Conservation (phyloP, 2,888 invertebrate genomes). For the Sthenelais limicola region DNA sequence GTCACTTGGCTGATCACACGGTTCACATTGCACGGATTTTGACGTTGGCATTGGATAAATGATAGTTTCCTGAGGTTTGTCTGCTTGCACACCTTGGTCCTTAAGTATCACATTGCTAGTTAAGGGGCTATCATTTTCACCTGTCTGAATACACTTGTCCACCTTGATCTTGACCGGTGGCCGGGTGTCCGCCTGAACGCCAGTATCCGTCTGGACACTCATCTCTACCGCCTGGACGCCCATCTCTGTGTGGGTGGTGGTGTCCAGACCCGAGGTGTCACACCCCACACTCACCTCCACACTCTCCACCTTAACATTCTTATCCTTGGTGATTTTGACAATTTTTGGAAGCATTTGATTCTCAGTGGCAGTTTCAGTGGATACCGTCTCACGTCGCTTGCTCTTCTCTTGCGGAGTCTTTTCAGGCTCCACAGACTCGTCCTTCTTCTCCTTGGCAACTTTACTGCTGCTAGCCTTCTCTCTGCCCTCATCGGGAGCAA, state of each 20-base stretch:
- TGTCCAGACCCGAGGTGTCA: not conserved
- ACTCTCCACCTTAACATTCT: slow-evolving; percentile 10
- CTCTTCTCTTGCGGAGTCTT: not conserved
- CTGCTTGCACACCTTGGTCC: slow-evolving; percentile 22
- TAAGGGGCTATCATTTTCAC: not conserved
- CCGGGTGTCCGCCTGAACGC: slow-evolving; percentile 23
- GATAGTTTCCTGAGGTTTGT: slow-evolving; percentile 17
- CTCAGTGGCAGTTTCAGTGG: not conserved
- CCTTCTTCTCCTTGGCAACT: not conserved
- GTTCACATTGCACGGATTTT: too few species aligned
- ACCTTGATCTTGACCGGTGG: slow-evolving; percentile 28
- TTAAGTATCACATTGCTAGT: not conserved
- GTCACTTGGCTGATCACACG: too few species aligned
- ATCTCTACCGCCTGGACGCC: slow-evolving; percentile 27
- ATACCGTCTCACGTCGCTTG: not conserved
- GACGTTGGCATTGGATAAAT: too few species aligned
- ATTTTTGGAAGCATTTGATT: too few species aligned
- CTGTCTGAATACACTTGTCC: slow-evolving; percentile 32
- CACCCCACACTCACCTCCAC: slow-evolving; percentile 6
- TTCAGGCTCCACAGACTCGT: not conserved
- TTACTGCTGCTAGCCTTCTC: not conserved
- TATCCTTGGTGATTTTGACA: not conserved
- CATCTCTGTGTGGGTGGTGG: slow-evolving; percentile 11
- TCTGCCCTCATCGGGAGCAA: slow-evolving; percentile 3
- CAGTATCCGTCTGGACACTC: slow-evolving; percentile 25